Percentiles rank a stretch among this genome's conserved stretches.
phyloP scores from a whole-genome alignment of 1,140 invertebrate species.

The Trichogramma pretiosum region DNA sequence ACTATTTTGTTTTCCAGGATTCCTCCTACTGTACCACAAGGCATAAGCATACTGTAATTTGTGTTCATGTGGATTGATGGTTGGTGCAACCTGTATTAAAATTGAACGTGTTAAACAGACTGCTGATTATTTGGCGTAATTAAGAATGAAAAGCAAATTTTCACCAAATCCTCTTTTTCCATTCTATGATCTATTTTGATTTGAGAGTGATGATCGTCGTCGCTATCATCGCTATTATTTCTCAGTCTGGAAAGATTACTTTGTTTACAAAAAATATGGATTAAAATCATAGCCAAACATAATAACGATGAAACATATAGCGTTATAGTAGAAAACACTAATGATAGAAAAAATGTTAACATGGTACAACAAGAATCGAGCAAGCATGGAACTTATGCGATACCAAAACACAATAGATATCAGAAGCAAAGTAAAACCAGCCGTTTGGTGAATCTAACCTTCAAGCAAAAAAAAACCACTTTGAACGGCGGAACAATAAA shows the following conservation, averaged over 20 bases:
- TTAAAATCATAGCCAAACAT: too few relatives aligned
- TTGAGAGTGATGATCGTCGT: conserved; percentile 49
- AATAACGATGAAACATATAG: too few relatives aligned
- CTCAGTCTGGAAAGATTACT: not conserved
- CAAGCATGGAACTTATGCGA: too few relatives aligned
- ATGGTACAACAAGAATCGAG: too few relatives aligned
- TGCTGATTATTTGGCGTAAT: conserved; percentile 2
- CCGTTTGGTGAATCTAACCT: conserved; percentile 21
- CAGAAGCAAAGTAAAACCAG: too few relatives aligned
- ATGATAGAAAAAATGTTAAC: too few relatives aligned
- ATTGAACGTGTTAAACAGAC: not conserved
- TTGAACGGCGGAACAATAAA: not conserved
- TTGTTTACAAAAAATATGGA: conserved; percentile 3
- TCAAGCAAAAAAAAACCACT: conserved; percentile 13
- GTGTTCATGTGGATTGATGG: conserved; percentile 70
- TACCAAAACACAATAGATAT: too few relatives aligned
- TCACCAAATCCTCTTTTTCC: conserved; percentile 41
- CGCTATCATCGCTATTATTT: conserved; percentile 45
- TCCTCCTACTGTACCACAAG: conserved; percentile 78
- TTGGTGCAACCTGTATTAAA: conserved; percentile 45
- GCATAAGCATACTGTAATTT: conserved; percentile 82
- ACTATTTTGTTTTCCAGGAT: conserved; percentile 56
- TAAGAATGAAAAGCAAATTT: not conserved
- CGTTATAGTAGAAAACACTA: too few relatives aligned
- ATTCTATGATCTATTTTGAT: conserved; percentile 37